A percentile compares a stretch with the other conserved stretches of the same genome.
phyloP scores from a whole-genome alignment of 2,888 invertebrate species.

The Ramazzottius varieornatus region DNA sequence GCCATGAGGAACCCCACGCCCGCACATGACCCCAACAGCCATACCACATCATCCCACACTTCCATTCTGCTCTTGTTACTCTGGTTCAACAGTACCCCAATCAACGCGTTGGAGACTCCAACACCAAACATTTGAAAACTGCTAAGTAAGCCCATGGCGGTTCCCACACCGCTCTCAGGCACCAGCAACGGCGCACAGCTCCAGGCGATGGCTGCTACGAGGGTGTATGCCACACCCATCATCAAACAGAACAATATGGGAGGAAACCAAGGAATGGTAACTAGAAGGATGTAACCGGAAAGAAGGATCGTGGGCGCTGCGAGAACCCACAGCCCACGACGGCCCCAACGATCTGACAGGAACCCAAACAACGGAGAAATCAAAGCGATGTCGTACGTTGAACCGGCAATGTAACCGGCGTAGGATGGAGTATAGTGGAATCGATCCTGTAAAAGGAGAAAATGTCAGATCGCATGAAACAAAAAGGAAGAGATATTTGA shows the following conservation, averaged over 20 bases:
- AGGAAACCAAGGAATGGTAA: neutral
- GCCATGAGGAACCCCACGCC: neutral
- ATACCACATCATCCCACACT: neutral
- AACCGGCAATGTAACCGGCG: neutral
- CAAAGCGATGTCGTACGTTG: slow-evolving; percentile 1
- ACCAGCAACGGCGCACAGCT: neutral
- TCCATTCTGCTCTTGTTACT: neutral
- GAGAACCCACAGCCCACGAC: neutral
- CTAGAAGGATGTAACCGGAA: neutral
- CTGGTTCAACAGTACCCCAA: neutral
- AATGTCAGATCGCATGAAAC: neutral
- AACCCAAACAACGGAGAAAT: neutral
- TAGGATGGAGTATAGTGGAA: neutral
- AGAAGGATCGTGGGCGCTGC: neutral
- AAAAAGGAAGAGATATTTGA: neutral
- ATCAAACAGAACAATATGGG: neutral
- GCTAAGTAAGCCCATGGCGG: neutral
- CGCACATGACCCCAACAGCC: neutral
- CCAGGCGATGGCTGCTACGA: slow-evolving; percentile 2
- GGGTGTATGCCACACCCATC: slow-evolving; percentile 2
- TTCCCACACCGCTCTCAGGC: neutral
- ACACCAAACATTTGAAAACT: neutral
- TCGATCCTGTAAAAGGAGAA: neutral
- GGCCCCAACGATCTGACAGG: neutral
- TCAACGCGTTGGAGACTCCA: neutral